Evolutionary conservation across 2,797 vertebrate species (phyloP).

Genomic region (Antennarius maculatus): DNA sequence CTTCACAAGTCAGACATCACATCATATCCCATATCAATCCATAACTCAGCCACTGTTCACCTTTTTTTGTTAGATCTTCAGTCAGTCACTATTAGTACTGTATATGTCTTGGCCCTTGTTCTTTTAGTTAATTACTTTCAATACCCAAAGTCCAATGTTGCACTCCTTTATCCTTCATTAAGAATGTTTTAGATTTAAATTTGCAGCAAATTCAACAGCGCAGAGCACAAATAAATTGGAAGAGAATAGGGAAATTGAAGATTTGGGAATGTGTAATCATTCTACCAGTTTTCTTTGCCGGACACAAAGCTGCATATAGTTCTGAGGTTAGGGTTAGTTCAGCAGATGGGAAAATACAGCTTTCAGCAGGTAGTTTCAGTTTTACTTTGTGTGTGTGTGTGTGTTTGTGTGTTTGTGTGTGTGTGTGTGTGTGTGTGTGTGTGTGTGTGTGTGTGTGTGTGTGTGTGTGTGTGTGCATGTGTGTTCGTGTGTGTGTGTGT

Average conservation of each 20-base stretch:
- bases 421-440: too few relatives aligned
- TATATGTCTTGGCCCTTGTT: conserved; percentile 62
- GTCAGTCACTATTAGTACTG: conserved; percentile 71
- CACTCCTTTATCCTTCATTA: conserved; percentile 68
- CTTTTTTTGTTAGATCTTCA: conserved; percentile 54
- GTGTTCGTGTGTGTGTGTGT: neutral
- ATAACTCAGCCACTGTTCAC: conserved; percentile 40
- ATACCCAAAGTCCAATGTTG: conserved; percentile 68
- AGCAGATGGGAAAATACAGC: too few relatives aligned
- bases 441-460: too few relatives aligned
- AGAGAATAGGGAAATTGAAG: conserved; percentile 64
- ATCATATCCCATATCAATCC: conserved; percentile 33
- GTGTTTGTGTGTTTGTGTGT: too few relatives aligned
- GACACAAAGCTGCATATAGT: conserved; percentile 42
- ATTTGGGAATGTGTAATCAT: conserved; percentile 59
- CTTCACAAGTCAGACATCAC: conserved; percentile 3
- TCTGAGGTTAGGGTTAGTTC: conserved; percentile 32
- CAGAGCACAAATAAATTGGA: conserved; percentile 50
- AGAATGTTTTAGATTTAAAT: conserved; percentile 58
- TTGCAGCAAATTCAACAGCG: conserved; percentile 56
- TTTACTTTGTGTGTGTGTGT: too few relatives aligned
- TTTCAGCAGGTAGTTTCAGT: too few relatives aligned
- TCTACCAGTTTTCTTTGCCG: conserved; percentile 57
- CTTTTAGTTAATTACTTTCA: conserved; percentile 69
- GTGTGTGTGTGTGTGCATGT: too few relatives aligned